Base-by-base conservation (phyloP, 92 coral and sea anemone genomes). In the Phymanthus crucifer region DNA sequence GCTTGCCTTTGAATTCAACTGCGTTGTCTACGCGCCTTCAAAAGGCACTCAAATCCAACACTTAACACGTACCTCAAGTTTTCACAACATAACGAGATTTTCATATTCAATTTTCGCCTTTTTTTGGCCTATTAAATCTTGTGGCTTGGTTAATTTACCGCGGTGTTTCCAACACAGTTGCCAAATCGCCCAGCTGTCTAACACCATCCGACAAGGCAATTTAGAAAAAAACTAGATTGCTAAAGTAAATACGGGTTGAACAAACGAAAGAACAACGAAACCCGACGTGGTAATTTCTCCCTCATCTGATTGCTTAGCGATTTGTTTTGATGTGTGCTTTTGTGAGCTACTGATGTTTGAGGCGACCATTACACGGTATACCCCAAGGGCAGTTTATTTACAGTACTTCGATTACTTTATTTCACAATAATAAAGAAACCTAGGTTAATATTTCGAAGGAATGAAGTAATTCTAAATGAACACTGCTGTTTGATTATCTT, bases 1-100 rank as follows among this genome's bases (percentile, higher is more conserved):
- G 81, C 32, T 16, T n/a, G 50, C 38, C 81, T 77, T 77, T 77
- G 81, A 77, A 38, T 37, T 36, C 32, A 40, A 18, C 57, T 33
- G 19, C 81, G 73, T 27, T 77, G 67, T 61, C 31, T 76, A 10
- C 70, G 47, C 47, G 46, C 58, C 54, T 70, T 77, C 81, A 61
- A 69, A 77, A 40, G 35, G 54, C 38, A 26, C 81, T 77, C 58
- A 77, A 74, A 75, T 75, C 10, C 17, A 24, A 61, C 68, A 61
- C 68, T 61, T 29, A 61, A 61, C 68, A 61, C 68, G 68, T 61
- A 61, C 68, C 68, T 61, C 68, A 61, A 10, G 68, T 61, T 61
- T 27, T 61, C 68, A 61, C 68, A 61, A 61, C 35, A 61, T 61
- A 61, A 61, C 68, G 68, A 61, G 68, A 61, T 24, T 61, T 61